Evolutionary conservation across 1,140 invertebrate species (phyloP), one percentile per base, ranked within the genome.

Genomic region (Lanistes nyassanus): DNA sequence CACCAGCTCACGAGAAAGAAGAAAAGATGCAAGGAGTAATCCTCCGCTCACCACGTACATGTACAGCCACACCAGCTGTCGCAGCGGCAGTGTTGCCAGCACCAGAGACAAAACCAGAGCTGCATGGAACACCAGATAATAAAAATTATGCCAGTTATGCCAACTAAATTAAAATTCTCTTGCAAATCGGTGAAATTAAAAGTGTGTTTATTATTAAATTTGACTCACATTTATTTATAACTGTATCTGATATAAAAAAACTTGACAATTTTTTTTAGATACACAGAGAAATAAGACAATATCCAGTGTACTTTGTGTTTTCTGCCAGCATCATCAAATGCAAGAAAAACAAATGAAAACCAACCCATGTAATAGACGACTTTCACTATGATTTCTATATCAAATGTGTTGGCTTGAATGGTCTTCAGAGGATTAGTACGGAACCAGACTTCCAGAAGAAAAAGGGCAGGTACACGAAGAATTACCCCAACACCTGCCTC

Each of bases 381-480:
- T 29, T 70, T 81, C 23, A 83, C 75, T 29, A 85, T 81, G 29
- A 82, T 75, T 29, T 81, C 80, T 9, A 79, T 66, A 88, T 82
- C 76, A 83, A 86, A 58, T 82, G 77, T 74, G 81, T 87, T 62
- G 81, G 87, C 71, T 71, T 82, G 74, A 53, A 85, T 71, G 34
- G 76, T 74, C 65, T 86, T 86, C 53, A 80, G 74, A 11, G 84
- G 80, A 55, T 91, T 88, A 78, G 88, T 85, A 65, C 89, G 86
- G 83, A 86, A 91, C 89, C 90, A 91, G 39, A 89, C 87, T 79
- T 92, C 91, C 47, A 91, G 85, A 3, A 92, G 85, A 78, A 91
- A 91, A 13, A 91, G 85, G 16, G 90, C 89, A 39, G 91, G 91
- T 19, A 91, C 87, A 62, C 91, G 82, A 36, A 92, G 81, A 34